Evolutionary conservation across 2,113 vertebrate genomes (phyloP).

Genomic region (Oostethus manadensis): DNA sequence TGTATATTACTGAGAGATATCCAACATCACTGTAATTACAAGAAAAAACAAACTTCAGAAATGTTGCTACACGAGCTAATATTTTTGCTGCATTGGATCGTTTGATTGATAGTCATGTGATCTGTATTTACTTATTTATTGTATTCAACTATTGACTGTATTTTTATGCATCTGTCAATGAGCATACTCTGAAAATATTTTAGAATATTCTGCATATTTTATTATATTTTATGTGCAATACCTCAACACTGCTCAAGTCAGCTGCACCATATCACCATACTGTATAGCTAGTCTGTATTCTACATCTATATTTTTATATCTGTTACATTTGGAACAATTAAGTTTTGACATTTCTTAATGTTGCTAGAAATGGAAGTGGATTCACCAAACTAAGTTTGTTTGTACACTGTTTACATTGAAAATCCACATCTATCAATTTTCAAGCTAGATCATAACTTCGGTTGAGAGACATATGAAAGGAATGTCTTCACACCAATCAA

Average conservation of each 20-base stretch:
- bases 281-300: no score
- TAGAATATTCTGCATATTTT: no score
- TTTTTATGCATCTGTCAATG: neutral
- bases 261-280: no score
- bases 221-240: no score
- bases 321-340: no score
- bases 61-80: neutral
- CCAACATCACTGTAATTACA: neutral
- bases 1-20: conserved; percentile 30
- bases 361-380: no score
- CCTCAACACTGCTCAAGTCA: no score
- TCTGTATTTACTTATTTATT: neutral
- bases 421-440: neutral
- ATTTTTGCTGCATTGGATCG: neutral
- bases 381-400: no score
- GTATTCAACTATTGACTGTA: no score
- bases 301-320: no score
- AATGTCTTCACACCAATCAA: conserved; percentile 6
- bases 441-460: neutral
- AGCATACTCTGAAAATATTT: neutral
- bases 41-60: neutral
- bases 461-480: neutral
- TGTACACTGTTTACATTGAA: no score
- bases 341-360: no score
- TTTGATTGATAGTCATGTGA: neutral